Percentiles rank a stretch among this genome's conserved stretches.
Evolutionary conservation across 2,888 invertebrate species (phyloP).

Genomic region (Netelia fuscicornis): DNA sequence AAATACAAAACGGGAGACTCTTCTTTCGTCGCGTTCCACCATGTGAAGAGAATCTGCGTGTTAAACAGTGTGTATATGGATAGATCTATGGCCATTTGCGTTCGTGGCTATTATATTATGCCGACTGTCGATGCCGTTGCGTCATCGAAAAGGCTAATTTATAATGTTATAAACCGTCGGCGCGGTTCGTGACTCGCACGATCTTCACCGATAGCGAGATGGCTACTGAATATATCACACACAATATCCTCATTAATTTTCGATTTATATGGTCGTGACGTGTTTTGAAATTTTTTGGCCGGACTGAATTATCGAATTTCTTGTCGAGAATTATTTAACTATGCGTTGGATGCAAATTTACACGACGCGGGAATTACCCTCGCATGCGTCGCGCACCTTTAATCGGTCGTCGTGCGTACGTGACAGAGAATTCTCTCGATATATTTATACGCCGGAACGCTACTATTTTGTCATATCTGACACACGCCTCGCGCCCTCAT

Average conservation of each 20-base stretch:
- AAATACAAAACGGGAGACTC: slow-evolving; percentile 46
- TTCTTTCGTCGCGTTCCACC: slow-evolving; percentile 28
- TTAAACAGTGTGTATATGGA: slow-evolving; percentile 3
- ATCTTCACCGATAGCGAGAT: slow-evolving; percentile 19
- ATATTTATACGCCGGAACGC: slow-evolving; percentile 43
- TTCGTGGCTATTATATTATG: slow-evolving; percentile 33
- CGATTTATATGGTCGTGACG: slow-evolving; percentile 9
- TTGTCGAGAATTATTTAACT: neutral
- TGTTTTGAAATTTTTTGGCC: neutral
- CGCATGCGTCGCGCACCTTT: slow-evolving; percentile 77
- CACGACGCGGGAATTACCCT: slow-evolving; percentile 66
- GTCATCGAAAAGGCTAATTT: slow-evolving; percentile 62
- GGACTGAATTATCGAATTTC: slow-evolving; percentile 25
- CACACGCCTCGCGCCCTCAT: slow-evolving; percentile 34
- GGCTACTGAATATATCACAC: neutral
- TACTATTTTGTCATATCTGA: neutral
- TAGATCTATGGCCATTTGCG: slow-evolving; percentile 11
- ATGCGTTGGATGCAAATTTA: neutral
- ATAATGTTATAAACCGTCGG: slow-evolving; percentile 50
- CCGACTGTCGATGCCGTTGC: slow-evolving; percentile 55
- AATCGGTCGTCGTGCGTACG: slow-evolving; percentile 70
- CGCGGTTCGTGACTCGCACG: slow-evolving; percentile 56
- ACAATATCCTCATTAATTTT: slow-evolving; percentile 46
- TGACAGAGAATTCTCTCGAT: slow-evolving; percentile 41
- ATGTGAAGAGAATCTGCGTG: slow-evolving; percentile 34